phyloP scores from a whole-genome alignment of 2,888 invertebrate genomes.

The Chaetogeoica ovagalla region DNA sequence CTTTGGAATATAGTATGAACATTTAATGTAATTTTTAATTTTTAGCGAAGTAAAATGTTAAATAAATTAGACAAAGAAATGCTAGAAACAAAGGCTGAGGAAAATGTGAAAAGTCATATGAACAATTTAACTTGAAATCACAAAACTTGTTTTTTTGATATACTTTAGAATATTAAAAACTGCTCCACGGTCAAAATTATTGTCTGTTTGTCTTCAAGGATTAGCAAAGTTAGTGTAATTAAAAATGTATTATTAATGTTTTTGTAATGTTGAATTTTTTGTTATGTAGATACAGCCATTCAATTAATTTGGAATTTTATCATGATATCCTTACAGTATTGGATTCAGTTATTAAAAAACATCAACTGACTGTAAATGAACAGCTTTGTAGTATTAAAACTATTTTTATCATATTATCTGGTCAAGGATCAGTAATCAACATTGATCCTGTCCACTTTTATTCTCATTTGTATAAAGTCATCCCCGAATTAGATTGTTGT shows the following conservation, averaged over 20 bases:
- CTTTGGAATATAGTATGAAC: not conserved
- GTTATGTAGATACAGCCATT: slow-evolving; percentile 81
- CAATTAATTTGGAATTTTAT: slow-evolving; percentile 95
- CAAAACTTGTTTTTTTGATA: slow-evolving; percentile 87
- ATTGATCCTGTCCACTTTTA: slow-evolving; percentile 92
- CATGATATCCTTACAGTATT: slow-evolving; percentile 86
- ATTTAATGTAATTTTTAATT: slow-evolving; percentile 56
- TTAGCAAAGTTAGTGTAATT: slow-evolving; percentile 75
- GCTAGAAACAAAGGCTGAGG: slow-evolving; percentile 87
- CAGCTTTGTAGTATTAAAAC: slow-evolving; percentile 85
- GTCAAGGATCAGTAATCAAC: slow-evolving; percentile 84
- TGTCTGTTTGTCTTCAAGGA: slow-evolving; percentile 86
- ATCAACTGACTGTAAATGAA: slow-evolving; percentile 67
- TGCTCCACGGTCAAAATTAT: slow-evolving; percentile 72
- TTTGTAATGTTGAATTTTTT: slow-evolving; percentile 18
- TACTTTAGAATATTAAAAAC: slow-evolving; percentile 91
- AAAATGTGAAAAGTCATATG: slow-evolving; percentile 76
- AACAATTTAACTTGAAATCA: slow-evolving; percentile 84
- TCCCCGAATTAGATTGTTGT: slow-evolving; percentile 73
- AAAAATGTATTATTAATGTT: not conserved
- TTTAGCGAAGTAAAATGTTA: slow-evolving; percentile 75
- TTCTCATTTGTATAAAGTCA: slow-evolving; percentile 72
- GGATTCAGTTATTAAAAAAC: slow-evolving; percentile 69
- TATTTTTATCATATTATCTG: slow-evolving; percentile 85
- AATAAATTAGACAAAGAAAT: slow-evolving; percentile 85